Evolutionary conservation across 2,113 vertebrate genomes (phyloP).

Genomic region (Nerophis lumbriciformis): DNA sequence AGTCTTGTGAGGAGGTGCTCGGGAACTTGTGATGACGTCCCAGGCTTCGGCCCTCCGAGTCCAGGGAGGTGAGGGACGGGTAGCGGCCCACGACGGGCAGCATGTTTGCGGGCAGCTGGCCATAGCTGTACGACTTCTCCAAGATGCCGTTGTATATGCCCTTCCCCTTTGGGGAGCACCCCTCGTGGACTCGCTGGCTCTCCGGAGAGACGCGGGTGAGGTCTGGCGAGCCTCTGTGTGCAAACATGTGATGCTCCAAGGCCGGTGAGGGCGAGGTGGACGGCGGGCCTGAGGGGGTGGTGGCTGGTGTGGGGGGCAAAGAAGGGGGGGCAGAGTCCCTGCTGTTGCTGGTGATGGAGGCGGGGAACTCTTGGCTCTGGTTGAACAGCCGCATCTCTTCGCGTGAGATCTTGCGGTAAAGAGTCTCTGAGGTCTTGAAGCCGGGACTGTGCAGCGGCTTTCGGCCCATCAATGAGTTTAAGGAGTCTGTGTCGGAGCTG

Average conservation of each 20-base stretch:
- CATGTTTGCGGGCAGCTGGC: constrained; percentile 81
- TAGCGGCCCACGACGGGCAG: constrained; percentile 78
- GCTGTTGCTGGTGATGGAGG: constrained; percentile 56
- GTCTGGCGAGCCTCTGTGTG: constrained; percentile 82
- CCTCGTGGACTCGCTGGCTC: constrained; percentile 81
- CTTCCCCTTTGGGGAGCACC: constrained; percentile 67
- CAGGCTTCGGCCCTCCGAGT: constrained; percentile 76
- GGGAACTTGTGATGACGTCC: constrained; percentile 80
- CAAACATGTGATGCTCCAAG: constrained; percentile 70
- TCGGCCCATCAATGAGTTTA: constrained; percentile 81
- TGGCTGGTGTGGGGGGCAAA: constrained; percentile 51
- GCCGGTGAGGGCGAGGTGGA: constrained; percentile 64
- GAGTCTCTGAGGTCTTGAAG: constrained; percentile 77
- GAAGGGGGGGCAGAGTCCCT: constrained; percentile 72
- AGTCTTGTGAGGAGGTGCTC: constrained; percentile 86
- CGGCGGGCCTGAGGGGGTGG: constrained; percentile 73
- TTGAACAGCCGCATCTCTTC: constrained; percentile 84
- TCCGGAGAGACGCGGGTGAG: constrained; percentile 78
- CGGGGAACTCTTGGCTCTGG: constrained; percentile 66
- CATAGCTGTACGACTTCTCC: constrained; percentile 96
- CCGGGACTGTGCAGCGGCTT: constrained; percentile 79
- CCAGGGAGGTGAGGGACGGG: constrained; percentile 80
- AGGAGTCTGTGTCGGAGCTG: constrained; percentile 86
- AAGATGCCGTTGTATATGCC: constrained; percentile 88
- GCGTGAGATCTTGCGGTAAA: constrained; percentile 82